These are phyloP conservation scores for Amiota minor DNA, from an alignment of 2,888 invertebrate genomes.

Conservation along the genomic window DNA sequence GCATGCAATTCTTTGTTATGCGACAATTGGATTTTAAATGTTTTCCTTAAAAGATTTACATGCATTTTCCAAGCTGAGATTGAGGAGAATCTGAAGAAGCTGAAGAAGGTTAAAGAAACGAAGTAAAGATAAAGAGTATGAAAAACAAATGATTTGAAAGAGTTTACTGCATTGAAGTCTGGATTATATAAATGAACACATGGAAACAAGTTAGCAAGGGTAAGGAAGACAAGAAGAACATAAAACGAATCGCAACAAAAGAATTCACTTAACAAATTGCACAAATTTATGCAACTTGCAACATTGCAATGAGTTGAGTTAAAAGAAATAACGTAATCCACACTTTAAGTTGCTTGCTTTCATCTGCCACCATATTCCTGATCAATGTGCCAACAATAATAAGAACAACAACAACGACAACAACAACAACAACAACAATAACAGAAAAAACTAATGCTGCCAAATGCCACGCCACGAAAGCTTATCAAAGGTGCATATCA, in stretches of 20 bases:
- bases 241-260: constrained; percentile 63
- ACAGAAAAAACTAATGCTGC: constrained; percentile 17
- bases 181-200: too few species aligned
- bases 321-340: constrained; percentile 62
- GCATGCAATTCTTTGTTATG: constrained; percentile 18
- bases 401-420: constrained; percentile 32
- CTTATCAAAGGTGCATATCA: constrained; percentile 62
- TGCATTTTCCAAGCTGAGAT: neutral
- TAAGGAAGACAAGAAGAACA: constrained; percentile 39
- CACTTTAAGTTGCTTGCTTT: constrained; percentile 58
- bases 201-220: too few species aligned
- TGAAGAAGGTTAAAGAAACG: neutral
- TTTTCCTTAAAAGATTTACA: constrained; percentile 11
- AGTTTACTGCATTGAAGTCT: too few species aligned
- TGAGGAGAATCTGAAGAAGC: neutral
- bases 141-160: neutral
- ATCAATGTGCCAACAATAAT: constrained; percentile 37
- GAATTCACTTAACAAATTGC: constrained; percentile 70
- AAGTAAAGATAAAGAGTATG: neutral
- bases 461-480: constrained; percentile 31
- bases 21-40: constrained; percentile 28
- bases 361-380: constrained; percentile 53
- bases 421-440: neutral
- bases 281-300: constrained; percentile 64
- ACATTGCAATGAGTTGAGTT: constrained; percentile 19